Conservation (phyloP, 2,888 invertebrate genomes). For the Temnothorax rugatulus region DNA sequence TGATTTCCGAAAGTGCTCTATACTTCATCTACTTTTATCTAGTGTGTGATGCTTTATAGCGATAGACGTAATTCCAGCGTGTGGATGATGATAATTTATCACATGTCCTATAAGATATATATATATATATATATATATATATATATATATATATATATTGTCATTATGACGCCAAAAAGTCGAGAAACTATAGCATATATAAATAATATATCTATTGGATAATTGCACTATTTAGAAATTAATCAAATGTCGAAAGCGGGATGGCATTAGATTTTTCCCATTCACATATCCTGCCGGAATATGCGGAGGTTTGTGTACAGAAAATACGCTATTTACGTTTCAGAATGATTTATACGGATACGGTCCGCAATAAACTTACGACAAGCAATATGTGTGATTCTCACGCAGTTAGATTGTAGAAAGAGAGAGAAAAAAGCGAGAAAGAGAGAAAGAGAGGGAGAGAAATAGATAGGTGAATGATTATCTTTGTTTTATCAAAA, state of each 20-base stretch:
- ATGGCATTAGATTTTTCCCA: constrained; percentile 26
- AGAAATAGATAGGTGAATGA: neutral
- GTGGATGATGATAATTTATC: constrained; percentile 41
- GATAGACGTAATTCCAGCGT: constrained; percentile 27
- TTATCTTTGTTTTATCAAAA: constrained; percentile 26
- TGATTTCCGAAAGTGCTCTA: constrained; percentile 18
- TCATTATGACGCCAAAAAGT: constrained; percentile 42
- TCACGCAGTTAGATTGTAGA: constrained; percentile 49
- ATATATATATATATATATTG: neutral
- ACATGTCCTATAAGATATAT: neutral
- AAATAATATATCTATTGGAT: constrained; percentile 18
- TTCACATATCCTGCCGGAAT: constrained; percentile 44
- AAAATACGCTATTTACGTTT: constrained; percentile 32
- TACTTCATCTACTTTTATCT: constrained; percentile 26
- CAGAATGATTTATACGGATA: constrained; percentile 35
- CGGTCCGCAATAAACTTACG: constrained; percentile 43
- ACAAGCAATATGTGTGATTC: constrained; percentile 50
- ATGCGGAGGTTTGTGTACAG: constrained; percentile 43
- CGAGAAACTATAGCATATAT: constrained; percentile 15
- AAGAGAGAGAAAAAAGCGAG: neutral
- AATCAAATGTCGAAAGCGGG: constrained; percentile 15
- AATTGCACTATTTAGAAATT: constrained; percentile 35
- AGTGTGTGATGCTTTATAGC: constrained; percentile 35
- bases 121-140: neutral
- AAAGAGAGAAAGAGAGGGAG: neutral